These are phyloP conservation scores for Drosophila eugracilis DNA, from an alignment of 1,140 invertebrate genomes.

Conservation along the genomic window DNA sequence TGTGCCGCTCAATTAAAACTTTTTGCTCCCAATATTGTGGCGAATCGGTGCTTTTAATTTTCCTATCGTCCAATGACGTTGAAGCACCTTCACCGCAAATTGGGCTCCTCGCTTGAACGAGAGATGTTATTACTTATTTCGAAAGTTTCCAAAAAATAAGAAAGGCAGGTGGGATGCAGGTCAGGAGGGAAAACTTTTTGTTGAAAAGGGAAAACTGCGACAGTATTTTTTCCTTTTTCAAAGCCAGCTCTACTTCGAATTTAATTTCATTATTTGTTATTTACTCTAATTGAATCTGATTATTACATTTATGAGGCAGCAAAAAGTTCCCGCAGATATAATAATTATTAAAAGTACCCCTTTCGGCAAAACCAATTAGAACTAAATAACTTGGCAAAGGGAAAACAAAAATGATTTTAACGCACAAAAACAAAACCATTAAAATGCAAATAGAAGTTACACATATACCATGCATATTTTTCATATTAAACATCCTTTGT, in stretches of 20 bases:
- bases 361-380: neutral
- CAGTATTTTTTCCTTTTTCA: neutral
- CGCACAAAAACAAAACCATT: constrained; percentile 55
- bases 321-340: constrained; percentile 19
- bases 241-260: neutral
- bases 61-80: constrained; percentile 47
- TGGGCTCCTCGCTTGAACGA: constrained; percentile 18
- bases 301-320: neutral
- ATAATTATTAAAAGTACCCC: neutral
- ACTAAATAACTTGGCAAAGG: constrained; percentile 9
- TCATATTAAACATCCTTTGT: constrained; percentile 53
- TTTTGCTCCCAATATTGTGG: constrained; percentile 48
- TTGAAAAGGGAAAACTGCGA: neutral
- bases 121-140: constrained; percentile 27
- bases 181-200: neutral
- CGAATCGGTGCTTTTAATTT: constrained; percentile 66
- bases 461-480: constrained; percentile 23
- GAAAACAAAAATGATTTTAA: constrained; percentile 41
- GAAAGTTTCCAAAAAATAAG: constrained; percentile 9
- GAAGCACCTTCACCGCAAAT: constrained; percentile 21
- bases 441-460: constrained; percentile 60
- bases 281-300: neutral
- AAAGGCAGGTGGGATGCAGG: neutral
- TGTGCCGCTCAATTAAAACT: constrained; percentile 69
- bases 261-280: neutral